Evolutionary conservation across 2,113 vertebrate species (phyloP).

Genomic region (Drymodes brunneopygia): DNA sequence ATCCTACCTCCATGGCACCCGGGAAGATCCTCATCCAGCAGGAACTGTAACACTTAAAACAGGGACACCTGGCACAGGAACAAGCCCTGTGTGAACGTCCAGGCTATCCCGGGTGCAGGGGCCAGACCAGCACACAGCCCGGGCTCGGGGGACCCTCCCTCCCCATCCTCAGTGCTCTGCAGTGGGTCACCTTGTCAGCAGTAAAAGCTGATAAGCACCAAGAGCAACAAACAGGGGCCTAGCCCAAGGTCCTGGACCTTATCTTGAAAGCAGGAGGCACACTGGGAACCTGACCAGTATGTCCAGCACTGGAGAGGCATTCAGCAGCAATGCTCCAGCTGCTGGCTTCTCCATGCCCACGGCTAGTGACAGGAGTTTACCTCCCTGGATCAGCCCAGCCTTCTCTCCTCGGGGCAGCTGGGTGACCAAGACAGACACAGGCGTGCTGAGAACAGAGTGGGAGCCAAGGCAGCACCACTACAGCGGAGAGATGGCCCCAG

Average conservation of each 20-base stretch:
- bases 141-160: neutral
- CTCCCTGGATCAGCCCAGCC: neutral
- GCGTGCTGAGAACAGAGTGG: rapidly evolving
- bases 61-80: rapidly evolving
- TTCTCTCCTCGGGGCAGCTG: rapidly evolving
- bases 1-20: neutral
- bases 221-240: neutral
- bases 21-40: neutral
- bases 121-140: neutral
- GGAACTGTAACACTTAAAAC: rapidly evolving
- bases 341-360: neutral
- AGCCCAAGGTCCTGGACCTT: slow-evolving; percentile 15
- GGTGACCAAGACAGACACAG: rapidly evolving
- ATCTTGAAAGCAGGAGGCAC: neutral
- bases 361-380: neutral
- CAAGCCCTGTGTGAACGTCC: rapidly evolving
- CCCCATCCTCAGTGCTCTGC: neutral
- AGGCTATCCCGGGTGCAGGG: neutral
- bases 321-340: rapidly evolving
- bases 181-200: neutral
- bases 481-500: rapidly evolving
- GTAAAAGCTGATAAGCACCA: neutral
- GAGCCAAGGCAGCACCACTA: neutral
- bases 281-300: neutral
- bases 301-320: neutral